Evolutionary conservation across 2,113 vertebrate species (phyloP).

Genomic region (Ochotona princeps): DNA sequence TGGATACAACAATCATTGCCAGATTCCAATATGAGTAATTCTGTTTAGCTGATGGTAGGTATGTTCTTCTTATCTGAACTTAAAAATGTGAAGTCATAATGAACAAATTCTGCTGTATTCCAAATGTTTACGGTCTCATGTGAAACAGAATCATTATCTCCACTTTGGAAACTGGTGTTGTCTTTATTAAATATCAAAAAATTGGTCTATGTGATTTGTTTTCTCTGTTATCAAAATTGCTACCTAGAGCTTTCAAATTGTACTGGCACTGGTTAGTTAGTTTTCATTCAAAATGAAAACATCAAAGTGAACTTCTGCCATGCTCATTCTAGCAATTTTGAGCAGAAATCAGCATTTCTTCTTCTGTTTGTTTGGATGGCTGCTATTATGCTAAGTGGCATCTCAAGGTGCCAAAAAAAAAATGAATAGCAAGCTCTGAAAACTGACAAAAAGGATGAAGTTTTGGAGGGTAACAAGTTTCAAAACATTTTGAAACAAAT

Average conservation of each 20-base stretch:
- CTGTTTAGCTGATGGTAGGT: neutral
- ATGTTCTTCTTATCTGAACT: neutral
- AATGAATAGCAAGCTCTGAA: constrained; percentile 46
- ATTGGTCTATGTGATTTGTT: constrained; percentile 36
- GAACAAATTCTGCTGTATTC: constrained; percentile 42
- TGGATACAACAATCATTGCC: neutral
- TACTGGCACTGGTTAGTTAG: neutral
- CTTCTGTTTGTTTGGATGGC: constrained; percentile 61
- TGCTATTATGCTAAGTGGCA: constrained; percentile 65
- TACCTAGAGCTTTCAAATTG: constrained; percentile 23
- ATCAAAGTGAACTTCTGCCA: constrained; percentile 51
- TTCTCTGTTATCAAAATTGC: constrained; percentile 74
- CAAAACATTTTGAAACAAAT: constrained; percentile 74
- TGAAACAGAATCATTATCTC: constrained; percentile 23
- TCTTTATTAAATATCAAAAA: neutral
- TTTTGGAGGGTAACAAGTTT: constrained; percentile 62
- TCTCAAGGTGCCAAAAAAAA: constrained; percentile 61
- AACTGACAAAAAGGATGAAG: constrained; percentile 46
- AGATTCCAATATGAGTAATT: neutral
- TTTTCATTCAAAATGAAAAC: constrained; percentile 49
- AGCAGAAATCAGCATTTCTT: constrained; percentile 70
- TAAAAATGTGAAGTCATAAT: neutral
- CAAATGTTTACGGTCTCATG: neutral
- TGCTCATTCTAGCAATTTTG: constrained; percentile 72
- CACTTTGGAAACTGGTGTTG: neutral